Evolutionary conservation across 2,113 vertebrate species (phyloP), one percentile per base, ranked within the genome.

Genomic region (Meles meles): DNA sequence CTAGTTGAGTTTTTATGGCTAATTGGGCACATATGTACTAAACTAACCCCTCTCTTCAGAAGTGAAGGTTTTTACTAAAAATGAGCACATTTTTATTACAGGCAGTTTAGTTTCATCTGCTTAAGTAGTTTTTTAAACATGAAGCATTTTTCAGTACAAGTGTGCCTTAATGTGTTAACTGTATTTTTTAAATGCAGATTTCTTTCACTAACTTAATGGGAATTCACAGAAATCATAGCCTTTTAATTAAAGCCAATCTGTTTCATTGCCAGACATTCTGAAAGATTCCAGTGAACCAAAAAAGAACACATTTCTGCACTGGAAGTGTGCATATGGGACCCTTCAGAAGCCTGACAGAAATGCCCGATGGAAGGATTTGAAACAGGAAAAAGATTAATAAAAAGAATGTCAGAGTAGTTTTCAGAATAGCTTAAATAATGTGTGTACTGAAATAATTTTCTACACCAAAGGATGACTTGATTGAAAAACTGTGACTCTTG

Each of bases 221-320:
- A 98, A 97, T 90, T 97, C 97, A 90, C 90, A 96, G 92, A 97
- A 97, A 97, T 96, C 93, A 96, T 93, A 97, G 92, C 80, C 85
- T 98, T 97, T 97, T 97, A 97, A 97, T 97, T 95, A 94, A 96
- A 97, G 92, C 90, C 94, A 95, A 80, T 96, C 92, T 96, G 92
- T 97, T 94, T 96, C 92, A 44, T 65, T 94, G 94, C 95, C 97
- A 96, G 94, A 81, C 71, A 95, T 80, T 85, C 93, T 90, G 80
- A 96, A 94, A 84, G 83, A 77, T 95, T 93, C 93, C 94, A 97
- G 25, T 93, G 97, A 96, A 95, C 97, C 97, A 90, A 93, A 87
- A 79, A 97, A 72, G 92, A 95, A 79, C 86, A 79, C 80, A 86
- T 96, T 97, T 93, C 90, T 95, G 71, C 90, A 85, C 42, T 83